Evolutionary conservation across 2,113 vertebrate species (phyloP).

Genomic region (Saccopteryx leptura): DNA sequence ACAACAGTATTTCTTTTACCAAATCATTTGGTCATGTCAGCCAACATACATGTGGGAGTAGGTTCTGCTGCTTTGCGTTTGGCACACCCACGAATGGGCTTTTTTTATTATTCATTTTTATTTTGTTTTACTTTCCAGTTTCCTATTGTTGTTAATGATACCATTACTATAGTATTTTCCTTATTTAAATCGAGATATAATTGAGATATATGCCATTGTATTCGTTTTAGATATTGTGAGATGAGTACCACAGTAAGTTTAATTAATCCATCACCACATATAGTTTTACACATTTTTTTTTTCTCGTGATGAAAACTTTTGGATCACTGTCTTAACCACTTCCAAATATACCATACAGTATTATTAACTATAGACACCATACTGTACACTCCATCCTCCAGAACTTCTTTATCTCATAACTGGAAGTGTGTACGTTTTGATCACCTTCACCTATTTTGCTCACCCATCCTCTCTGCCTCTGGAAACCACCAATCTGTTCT

Average conservation of each 20-base stretch:
- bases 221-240: not conserved
- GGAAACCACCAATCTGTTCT: not conserved
- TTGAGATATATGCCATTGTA: not conserved
- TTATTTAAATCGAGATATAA: not conserved
- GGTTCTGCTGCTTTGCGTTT: not conserved
- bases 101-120: not conserved
- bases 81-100: not conserved
- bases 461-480: not conserved
- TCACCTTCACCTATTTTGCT: not conserved
- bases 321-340: not conserved
- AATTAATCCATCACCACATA: not conserved
- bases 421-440: not conserved
- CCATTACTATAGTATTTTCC: not conserved
- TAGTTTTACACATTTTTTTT: not conserved
- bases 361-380: not conserved
- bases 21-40: not conserved
- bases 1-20: not conserved
- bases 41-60: not conserved
- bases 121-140: not conserved
- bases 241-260: not conserved
- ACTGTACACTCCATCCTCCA: not conserved
- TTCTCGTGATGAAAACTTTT: not conserved
- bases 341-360: not conserved
- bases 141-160: not conserved
- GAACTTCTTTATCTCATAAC: not conserved